Conservation (phyloP, 2,888 invertebrate species). For the Matsumyia berberina region DNA sequence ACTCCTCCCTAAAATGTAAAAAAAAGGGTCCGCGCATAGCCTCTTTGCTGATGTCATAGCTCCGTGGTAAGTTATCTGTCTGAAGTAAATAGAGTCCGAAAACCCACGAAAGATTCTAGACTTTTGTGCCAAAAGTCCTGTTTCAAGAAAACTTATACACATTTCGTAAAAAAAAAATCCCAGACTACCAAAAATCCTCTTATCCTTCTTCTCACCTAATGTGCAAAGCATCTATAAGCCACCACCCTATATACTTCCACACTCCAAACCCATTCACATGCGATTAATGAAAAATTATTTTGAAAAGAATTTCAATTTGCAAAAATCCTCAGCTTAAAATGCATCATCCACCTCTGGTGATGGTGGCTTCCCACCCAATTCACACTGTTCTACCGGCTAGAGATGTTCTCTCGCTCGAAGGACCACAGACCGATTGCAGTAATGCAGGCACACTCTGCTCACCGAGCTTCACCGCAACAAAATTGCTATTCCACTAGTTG, state of each 20-base stretch:
- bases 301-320: conserved; percentile 69
- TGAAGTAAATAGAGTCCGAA: too few species aligned
- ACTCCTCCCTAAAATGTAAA: too few species aligned
- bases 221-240: background rate
- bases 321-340: conserved; percentile 61
- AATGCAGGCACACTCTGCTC: background rate
- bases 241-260: background rate
- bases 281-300: conserved; percentile 58
- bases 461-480: conserved; percentile 27
- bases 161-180: too few species aligned
- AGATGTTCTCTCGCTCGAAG: conserved; percentile 7
- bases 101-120: too few species aligned
- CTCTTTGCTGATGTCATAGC: too few species aligned
- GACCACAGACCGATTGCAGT: conserved; percentile 27
- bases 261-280: conserved; percentile 40
- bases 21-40: too few species aligned
- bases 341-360: conserved; percentile 6
- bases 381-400: background rate
- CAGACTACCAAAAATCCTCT: background rate
- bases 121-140: too few species aligned
- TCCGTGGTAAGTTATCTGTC: too few species aligned
- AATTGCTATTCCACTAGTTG: conserved; percentile 16
- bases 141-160: too few species aligned
- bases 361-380: background rate
- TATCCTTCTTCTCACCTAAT: background rate